Conservation (phyloP, 2,888 invertebrate species). For the Euplexia lucipara region DNA sequence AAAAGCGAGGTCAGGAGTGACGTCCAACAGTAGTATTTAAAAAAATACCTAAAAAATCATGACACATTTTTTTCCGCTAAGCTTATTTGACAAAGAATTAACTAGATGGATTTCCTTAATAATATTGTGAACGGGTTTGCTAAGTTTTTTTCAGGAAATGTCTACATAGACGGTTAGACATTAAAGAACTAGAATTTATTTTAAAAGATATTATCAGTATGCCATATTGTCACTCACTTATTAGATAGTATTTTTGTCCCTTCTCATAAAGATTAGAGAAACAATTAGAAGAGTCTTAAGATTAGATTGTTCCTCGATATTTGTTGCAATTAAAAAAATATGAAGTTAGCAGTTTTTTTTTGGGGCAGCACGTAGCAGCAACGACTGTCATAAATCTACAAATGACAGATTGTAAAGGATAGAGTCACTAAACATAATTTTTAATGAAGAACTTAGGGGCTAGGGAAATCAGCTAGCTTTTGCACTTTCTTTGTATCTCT, state of each 20-base stretch:
- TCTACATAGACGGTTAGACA: background rate
- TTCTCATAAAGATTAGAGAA: background rate
- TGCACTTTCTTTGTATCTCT: background rate
- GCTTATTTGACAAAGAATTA: background rate
- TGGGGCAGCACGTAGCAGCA: no score
- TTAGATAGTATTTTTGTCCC: background rate
- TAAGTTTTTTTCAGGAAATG: slow-evolving; percentile 21
- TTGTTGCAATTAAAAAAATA: background rate
- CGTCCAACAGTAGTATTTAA: no score
- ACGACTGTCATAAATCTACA: no score
- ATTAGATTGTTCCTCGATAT: background rate
- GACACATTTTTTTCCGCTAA: background rate
- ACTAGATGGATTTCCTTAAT: slow-evolving; percentile 5
- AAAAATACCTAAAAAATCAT: background rate
- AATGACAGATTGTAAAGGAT: no score
- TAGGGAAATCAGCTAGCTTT: no score
- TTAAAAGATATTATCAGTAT: background rate
- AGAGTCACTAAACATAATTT: no score
- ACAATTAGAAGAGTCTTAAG: no score
- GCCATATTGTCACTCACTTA: background rate
- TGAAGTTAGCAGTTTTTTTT: background rate
- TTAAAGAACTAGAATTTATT: slow-evolving; percentile 1
- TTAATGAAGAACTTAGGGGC: no score
- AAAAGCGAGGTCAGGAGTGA: no score
- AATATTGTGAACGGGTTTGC: background rate